A percentile compares a stretch with the other conserved stretches of the same genome.
Evolutionary conservation across 2,797 vertebrate species (phyloP).

Genomic region (Mus caroli): DNA sequence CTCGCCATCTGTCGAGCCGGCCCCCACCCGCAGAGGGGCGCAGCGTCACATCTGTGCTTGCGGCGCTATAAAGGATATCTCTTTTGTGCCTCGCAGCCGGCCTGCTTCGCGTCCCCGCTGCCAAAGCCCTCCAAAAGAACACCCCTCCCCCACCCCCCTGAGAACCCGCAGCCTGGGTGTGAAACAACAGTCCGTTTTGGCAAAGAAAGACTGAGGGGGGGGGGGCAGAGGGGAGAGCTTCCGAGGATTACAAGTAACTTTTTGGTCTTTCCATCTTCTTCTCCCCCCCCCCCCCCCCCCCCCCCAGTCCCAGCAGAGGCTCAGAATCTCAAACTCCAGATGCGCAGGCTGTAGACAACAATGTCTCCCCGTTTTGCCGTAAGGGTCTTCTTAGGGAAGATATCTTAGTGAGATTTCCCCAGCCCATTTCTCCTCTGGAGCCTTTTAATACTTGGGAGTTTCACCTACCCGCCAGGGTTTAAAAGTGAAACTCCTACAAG

Average conservation of each 20-base stretch:
- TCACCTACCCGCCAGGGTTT: not conserved
- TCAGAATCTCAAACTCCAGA: constrained; percentile 24
- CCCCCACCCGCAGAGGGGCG: constrained; percentile 72
- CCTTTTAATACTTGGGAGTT: constrained; percentile 11
- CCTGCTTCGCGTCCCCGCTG: not conserved
- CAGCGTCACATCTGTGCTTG: constrained; percentile 74
- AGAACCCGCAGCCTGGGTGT: not conserved
- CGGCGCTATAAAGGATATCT: constrained; percentile 4
- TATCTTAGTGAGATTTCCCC: not conserved
- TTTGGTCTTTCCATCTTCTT: not conserved
- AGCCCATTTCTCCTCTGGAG: not conserved
- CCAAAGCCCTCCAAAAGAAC: not conserved
- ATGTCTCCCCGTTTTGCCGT: not conserved
- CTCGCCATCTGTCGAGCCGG: constrained; percentile 81
- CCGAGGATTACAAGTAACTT: constrained; percentile 32
- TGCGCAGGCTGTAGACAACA: not conserved
- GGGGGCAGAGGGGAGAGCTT: no score
- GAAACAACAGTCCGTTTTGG: not conserved
- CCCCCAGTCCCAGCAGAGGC: not conserved
- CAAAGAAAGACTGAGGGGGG: not conserved
- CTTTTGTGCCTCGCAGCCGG: constrained; percentile 76
- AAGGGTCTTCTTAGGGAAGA: not conserved
- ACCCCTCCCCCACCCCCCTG: not conserved
- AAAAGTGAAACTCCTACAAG: not conserved
- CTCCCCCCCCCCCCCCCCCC: rapidly evolving